These are phyloP conservation scores for Enteromius anoplus DNA, from an alignment of 2,797 vertebrate genomes.

Conservation along the genomic window DNA sequence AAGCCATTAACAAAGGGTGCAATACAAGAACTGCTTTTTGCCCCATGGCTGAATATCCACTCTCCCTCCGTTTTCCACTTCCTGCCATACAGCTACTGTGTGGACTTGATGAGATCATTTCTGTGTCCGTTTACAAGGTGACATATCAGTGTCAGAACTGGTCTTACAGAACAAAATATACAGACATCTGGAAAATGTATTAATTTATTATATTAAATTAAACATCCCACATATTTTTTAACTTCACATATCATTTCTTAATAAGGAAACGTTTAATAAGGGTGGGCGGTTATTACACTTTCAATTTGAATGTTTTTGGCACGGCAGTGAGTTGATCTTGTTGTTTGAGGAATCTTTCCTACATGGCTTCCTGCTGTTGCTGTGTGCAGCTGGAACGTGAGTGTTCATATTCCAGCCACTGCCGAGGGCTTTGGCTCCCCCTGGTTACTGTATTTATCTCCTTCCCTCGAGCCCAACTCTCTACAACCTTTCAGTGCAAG, in stretches of 20 bases:
- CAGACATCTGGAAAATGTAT: not conserved
- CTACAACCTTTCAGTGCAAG: not conserved
- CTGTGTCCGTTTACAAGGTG: constrained; percentile 6
- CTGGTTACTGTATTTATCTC: constrained; percentile 3
- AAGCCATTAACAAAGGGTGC: constrained; percentile 51
- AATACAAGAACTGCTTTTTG: constrained; percentile 43
- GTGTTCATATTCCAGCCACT: not conserved
- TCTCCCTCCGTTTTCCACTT: constrained; percentile 47
- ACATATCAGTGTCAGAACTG: constrained; percentile 20
- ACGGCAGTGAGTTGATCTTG: not conserved
- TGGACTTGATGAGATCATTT: not conserved
- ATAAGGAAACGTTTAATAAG: not conserved
- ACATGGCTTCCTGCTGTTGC: constrained; percentile 13
- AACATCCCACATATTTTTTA: not conserved
- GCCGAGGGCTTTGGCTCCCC: constrained; percentile 19
- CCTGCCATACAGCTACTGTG: constrained; percentile 20
- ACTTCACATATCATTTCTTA: not conserved
- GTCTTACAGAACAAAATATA: constrained; percentile 8
- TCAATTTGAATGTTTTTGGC: not conserved
- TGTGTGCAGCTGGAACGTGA: constrained; percentile 16
- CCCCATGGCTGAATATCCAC: constrained; percentile 55
- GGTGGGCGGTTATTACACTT: not conserved
- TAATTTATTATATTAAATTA: not conserved
- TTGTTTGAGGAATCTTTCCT: constrained; percentile 8
- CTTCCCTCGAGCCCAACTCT: not conserved